Evolutionary conservation across 2,888 invertebrate genomes (phyloP).

Genomic region (Eupeodes luniger): DNA sequence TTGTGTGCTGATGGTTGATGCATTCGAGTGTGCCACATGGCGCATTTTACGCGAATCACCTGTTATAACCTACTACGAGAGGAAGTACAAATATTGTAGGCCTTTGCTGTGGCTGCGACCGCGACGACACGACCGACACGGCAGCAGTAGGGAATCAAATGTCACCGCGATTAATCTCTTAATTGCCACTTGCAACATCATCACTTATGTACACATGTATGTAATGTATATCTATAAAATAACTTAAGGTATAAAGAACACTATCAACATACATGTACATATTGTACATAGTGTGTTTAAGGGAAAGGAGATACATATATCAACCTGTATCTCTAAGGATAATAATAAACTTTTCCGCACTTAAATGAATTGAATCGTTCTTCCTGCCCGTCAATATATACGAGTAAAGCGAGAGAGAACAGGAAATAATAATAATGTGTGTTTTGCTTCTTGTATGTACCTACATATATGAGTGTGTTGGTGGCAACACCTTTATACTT

Average conservation of each 20-base stretch:
- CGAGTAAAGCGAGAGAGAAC: background rate
- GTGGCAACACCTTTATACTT: slow-evolving; percentile 37
- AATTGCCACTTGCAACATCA: slow-evolving; percentile 68
- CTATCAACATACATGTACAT: background rate
- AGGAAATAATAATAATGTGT: too few species aligned
- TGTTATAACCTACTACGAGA: background rate
- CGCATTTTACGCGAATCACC: slow-evolving; percentile 3
- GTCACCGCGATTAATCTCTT: slow-evolving; percentile 59
- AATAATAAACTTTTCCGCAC: slow-evolving; percentile 46
- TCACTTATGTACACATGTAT: slow-evolving; percentile 14
- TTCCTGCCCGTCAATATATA: background rate
- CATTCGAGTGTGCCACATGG: slow-evolving; percentile 37
- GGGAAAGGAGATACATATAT: too few species aligned
- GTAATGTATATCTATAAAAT: background rate
- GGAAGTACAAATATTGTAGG: too few species aligned
- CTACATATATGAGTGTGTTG: background rate
- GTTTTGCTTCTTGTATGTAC: too few species aligned
- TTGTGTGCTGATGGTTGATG: background rate
- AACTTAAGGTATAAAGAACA: slow-evolving; percentile 9
- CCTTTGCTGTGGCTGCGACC: background rate
- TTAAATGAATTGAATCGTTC: slow-evolving; percentile 58
- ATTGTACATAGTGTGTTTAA: too few species aligned
- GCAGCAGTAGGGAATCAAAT: slow-evolving; percentile 46
- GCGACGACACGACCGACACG: too few species aligned
- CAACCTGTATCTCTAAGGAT: background rate